Evolutionary conservation across 2,888 invertebrate species (phyloP).

Genomic region (Drosophila seclusa): DNA sequence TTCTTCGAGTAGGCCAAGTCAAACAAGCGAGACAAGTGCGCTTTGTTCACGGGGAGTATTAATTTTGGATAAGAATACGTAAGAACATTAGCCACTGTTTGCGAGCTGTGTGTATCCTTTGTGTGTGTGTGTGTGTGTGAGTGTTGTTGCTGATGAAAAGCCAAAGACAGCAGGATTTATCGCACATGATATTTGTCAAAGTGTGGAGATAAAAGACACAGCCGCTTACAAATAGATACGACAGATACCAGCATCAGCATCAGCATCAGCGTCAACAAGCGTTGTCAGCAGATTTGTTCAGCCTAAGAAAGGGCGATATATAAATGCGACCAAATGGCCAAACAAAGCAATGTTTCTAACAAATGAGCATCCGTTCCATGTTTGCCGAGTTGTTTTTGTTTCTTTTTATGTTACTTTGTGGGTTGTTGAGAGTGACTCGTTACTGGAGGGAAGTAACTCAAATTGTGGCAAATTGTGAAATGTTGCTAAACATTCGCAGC

Average conservation of each 20-base stretch:
- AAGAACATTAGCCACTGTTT: constrained; percentile 21
- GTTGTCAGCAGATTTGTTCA: constrained; percentile 65
- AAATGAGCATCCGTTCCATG: constrained; percentile 36
- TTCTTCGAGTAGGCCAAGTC: background rate
- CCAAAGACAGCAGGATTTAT: constrained; percentile 62
- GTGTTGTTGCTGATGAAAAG: constrained; percentile 39
- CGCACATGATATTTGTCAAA: constrained; percentile 65
- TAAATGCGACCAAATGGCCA: constrained; percentile 57
- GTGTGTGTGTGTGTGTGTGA: background rate
- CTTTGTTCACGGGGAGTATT: constrained; percentile 5
- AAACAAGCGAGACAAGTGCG: constrained; percentile 5
- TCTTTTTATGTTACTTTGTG: background rate
- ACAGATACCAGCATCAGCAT: constrained; percentile 10
- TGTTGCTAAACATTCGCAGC: constrained; percentile 26
- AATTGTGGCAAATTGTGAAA: constrained; percentile 9
- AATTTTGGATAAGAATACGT: constrained; percentile 1
- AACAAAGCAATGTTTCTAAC: constrained; percentile 57
- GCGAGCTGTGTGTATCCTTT: constrained; percentile 27
- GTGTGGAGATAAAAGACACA: constrained; percentile 58
- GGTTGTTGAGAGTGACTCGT: constrained; percentile 14
- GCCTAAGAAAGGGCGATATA: constrained; percentile 52
- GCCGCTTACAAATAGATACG: constrained; percentile 30
- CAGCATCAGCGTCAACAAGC: constrained; percentile 17
- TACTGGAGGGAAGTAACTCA: constrained; percentile 2
- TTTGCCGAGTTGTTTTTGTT: constrained; percentile 1